A percentile compares a stretch with the other conserved stretches of the same genome.
Evolutionary conservation across 2,888 invertebrate genomes (phyloP).

Genomic region (Glaucopsyche alexis): DNA sequence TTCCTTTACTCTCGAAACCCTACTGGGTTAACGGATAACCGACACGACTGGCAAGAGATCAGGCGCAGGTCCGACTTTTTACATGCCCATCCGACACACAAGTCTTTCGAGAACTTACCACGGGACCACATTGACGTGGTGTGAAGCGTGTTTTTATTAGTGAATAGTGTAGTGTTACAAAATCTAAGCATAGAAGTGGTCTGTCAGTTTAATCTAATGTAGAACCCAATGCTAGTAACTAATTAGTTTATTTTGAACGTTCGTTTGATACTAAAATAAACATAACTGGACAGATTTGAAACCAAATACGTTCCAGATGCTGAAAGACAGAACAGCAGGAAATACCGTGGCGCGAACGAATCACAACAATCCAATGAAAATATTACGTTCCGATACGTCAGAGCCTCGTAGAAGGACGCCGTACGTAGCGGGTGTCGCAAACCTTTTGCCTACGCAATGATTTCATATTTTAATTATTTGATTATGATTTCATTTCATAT

Average conservation of each 20-base stretch:
- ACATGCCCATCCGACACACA: too few species aligned
- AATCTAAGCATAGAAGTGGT: neutral
- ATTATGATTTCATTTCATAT: too few species aligned
- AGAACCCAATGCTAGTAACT: neutral
- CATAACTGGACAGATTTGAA: constrained; percentile 26
- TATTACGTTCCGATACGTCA: constrained; percentile 59
- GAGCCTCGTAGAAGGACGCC: constrained; percentile 41
- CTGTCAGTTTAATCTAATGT: constrained; percentile 7
- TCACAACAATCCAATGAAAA: constrained; percentile 67
- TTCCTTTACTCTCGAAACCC: too few species aligned
- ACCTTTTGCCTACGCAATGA: constrained; percentile 41
- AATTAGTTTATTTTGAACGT: constrained; percentile 19
- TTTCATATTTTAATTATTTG: too few species aligned
- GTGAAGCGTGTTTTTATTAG: too few species aligned
- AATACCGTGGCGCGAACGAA: constrained; percentile 66
- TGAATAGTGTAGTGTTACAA: neutral
- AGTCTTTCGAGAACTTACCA: too few species aligned
- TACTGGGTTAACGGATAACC: too few species aligned
- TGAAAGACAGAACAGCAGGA: constrained; percentile 56
- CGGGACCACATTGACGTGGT: too few species aligned
- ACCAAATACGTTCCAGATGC: constrained; percentile 53
- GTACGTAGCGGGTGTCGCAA: constrained; percentile 45
- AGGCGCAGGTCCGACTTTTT: too few species aligned
- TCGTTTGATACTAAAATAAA: constrained; percentile 15
- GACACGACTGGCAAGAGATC: too few species aligned